A percentile compares a stretch with the other conserved stretches of the same genome.
Evolutionary conservation across 2,113 vertebrate species (phyloP).

Genomic region (Oriolus oriolus): DNA sequence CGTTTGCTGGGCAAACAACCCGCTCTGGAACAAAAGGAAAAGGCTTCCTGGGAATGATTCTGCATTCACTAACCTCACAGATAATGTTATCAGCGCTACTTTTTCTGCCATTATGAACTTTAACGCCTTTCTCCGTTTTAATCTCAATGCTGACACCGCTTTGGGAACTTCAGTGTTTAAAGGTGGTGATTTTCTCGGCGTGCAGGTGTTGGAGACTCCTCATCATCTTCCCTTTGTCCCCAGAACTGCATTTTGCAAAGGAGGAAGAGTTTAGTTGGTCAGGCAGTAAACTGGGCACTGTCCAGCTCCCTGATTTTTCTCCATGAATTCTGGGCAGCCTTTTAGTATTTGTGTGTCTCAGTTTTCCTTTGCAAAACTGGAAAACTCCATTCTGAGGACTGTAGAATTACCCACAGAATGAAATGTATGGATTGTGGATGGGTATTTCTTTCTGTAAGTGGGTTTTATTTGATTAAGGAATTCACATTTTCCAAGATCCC

Average conservation of each 20-base stretch:
- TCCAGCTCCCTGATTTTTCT: background rate
- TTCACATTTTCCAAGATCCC: background rate
- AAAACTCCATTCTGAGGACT: background rate
- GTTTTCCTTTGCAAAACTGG: background rate
- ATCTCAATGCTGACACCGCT: background rate
- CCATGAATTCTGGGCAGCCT: background rate
- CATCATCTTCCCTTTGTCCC: background rate
- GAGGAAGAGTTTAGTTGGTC: background rate
- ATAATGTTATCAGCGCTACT: background rate
- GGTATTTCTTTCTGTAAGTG: background rate
- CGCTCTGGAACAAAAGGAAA: conserved; percentile 32
- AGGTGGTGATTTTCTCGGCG: background rate
- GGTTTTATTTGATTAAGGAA: background rate
- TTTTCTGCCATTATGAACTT: background rate
- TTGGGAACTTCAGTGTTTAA: background rate
- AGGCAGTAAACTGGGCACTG: background rate
- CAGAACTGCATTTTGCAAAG: background rate
- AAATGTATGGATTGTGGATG: background rate
- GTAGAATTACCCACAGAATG: background rate
- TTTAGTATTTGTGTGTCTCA: background rate
- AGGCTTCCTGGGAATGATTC: background rate
- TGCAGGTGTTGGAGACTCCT: background rate
- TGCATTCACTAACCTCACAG: conserved; percentile 12
- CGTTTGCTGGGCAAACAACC: conserved; percentile 59
- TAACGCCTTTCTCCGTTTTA: background rate